A percentile compares a stretch with the other conserved stretches of the same genome.
These are phyloP conservation scores for Drosophila longiperda DNA, from an alignment of 2,888 invertebrate genomes.

Conservation along the genomic window DNA sequence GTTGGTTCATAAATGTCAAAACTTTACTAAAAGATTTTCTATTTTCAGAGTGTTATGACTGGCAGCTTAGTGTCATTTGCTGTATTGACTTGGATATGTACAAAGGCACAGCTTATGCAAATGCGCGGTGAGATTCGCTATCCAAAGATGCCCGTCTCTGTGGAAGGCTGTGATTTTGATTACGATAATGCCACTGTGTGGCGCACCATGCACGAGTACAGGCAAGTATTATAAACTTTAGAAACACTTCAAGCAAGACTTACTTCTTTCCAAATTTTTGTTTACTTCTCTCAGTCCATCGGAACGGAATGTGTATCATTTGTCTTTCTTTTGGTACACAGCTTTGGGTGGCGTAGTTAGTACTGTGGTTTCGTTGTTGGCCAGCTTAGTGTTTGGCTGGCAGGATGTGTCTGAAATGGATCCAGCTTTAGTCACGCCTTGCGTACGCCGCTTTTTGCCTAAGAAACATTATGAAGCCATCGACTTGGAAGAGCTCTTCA, in stretches of 20 bases:
- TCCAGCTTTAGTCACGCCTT: constrained; percentile 88
- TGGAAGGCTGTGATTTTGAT: constrained; percentile 85
- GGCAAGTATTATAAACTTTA: constrained; percentile 49
- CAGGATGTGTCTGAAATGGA: constrained; percentile 87
- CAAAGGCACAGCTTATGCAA: constrained; percentile 89
- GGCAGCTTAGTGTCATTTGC: constrained; percentile 89
- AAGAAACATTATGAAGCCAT: constrained; percentile 57
- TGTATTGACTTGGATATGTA: constrained; percentile 89
- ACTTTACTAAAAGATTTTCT: background rate
- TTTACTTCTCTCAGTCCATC: constrained; percentile 61
- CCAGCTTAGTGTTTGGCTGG: constrained; percentile 86
- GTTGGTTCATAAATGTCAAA: background rate
- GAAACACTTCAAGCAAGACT: background rate
- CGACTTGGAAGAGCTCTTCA: constrained; percentile 63
- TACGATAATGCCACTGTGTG: constrained; percentile 78
- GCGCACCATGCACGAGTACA: constrained; percentile 65
- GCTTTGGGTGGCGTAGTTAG: constrained; percentile 88
- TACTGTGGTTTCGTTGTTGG: constrained; percentile 86
- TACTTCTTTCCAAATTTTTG: background rate
- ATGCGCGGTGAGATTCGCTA: constrained; percentile 87
- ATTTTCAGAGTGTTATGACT: constrained; percentile 88
- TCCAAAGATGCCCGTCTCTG: constrained; percentile 86
- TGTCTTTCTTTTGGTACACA: constrained; percentile 91
- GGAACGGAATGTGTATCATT: constrained; percentile 85
- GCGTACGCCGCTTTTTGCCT: constrained; percentile 86